A percentile compares a stretch with the other conserved stretches of the same genome.
Evolutionary conservation across 1,140 invertebrate species (phyloP).

Genomic region (Pogonomyrmex barbatus): DNA sequence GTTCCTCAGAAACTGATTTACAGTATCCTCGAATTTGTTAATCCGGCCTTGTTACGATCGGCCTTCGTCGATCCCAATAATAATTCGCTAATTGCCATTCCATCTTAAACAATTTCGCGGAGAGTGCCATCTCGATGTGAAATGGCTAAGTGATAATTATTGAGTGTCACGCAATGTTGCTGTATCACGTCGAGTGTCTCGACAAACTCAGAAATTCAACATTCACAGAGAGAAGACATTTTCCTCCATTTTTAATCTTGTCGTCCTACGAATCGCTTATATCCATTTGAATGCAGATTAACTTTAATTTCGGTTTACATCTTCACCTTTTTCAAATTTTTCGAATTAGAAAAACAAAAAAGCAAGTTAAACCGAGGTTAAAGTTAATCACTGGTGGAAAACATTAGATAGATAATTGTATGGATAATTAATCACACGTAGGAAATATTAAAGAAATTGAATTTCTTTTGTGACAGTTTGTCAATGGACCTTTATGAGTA

Average conservation of each 20-base stretch:
- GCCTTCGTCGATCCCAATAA: constrained; percentile 29
- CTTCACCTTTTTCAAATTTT: too few species aligned
- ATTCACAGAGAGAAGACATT: background rate
- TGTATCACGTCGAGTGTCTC: background rate
- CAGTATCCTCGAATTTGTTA: constrained; percentile 34
- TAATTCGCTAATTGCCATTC: constrained; percentile 7
- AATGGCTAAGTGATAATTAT: constrained; percentile 1
- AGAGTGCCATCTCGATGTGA: constrained; percentile 4
- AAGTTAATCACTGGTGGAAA: too few species aligned
- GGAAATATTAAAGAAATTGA: background rate
- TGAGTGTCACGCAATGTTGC: background rate
- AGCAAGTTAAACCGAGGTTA: too few species aligned
- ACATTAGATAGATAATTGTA: background rate
- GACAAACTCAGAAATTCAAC: constrained; percentile 4
- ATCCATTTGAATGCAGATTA: too few species aligned
- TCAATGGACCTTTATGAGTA: background rate
- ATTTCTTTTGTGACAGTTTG: background rate
- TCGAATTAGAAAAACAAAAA: too few species aligned
- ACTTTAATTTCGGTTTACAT: too few species aligned
- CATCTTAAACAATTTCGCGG: constrained; percentile 16
- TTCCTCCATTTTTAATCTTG: background rate
- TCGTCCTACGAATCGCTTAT: background rate
- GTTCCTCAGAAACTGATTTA: background rate
- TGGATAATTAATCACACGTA: constrained; percentile 14
- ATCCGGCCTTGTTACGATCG: background rate